phyloP scores from a whole-genome alignment of 2,888 invertebrate species.

The Scelioninae gen. 2 region DNA sequence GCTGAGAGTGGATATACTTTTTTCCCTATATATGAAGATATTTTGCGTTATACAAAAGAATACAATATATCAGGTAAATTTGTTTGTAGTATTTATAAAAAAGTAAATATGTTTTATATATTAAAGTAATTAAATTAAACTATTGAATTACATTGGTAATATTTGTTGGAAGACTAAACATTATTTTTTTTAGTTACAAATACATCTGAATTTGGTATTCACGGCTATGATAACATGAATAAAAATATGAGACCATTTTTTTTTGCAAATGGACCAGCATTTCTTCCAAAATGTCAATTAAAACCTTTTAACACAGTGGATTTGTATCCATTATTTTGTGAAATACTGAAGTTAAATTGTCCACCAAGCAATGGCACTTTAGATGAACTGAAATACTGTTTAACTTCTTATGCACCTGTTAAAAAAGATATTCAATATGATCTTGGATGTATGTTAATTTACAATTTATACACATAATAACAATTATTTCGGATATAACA shows the following conservation, averaged over 20 bases:
- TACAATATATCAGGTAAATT: constrained; percentile 76
- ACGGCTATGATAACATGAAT: constrained; percentile 81
- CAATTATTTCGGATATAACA: no score
- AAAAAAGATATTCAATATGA: constrained; percentile 33
- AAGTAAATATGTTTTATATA: neutral
- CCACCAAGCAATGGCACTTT: constrained; percentile 77
- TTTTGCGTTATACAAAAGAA: constrained; percentile 73
- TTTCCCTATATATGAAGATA: constrained; percentile 76
- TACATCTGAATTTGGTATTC: constrained; percentile 78
- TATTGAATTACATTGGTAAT: no score
- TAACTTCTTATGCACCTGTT: constrained; percentile 62
- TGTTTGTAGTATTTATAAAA: neutral
- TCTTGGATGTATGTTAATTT: constrained; percentile 42
- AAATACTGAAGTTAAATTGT: constrained; percentile 77
- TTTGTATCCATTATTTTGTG: constrained; percentile 80
- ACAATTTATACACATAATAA: neutral
- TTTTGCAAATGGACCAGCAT: constrained; percentile 82
- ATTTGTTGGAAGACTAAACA: neutral
- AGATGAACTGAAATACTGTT: constrained; percentile 73
- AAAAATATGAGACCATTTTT: constrained; percentile 83
- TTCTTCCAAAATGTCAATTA: constrained; percentile 76
- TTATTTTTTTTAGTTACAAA: constrained; percentile 73
- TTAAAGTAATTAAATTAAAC: no score
- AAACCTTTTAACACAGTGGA: constrained; percentile 81
- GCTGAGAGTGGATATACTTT: constrained; percentile 81